Percentiles rank a stretch among this genome's conserved stretches.
Conservation (phyloP, 2,888 invertebrate genomes). For the Calephelis perditalis region DNA sequence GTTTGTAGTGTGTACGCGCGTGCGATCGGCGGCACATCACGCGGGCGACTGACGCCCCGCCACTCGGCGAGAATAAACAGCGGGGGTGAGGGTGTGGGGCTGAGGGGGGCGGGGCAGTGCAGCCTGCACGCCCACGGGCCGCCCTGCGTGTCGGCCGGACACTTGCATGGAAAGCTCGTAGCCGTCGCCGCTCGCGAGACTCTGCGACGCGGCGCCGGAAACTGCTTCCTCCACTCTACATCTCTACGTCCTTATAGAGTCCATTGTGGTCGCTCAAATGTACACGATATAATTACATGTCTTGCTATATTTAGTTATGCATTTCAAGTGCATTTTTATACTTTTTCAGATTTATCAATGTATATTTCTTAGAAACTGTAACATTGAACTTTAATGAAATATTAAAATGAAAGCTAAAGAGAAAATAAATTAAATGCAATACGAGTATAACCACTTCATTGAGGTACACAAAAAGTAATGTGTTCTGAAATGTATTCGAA, state of each 20-base stretch:
- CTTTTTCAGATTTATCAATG: too few relatives aligned
- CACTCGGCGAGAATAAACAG: constrained; percentile 72
- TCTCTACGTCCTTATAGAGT: background rate
- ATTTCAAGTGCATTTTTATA: too few relatives aligned
- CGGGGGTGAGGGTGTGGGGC: constrained; percentile 52
- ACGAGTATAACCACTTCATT: too few relatives aligned
- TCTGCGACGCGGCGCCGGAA: constrained; percentile 20
- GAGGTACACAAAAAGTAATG: too few relatives aligned
- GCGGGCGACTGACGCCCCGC: constrained; percentile 73
- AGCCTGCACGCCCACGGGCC: constrained; percentile 74
- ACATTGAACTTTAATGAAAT: too few relatives aligned
- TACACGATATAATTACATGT: too few relatives aligned
- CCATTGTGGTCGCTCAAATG: too few relatives aligned
- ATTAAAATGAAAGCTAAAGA: too few relatives aligned
- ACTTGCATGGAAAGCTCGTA: constrained; percentile 30
- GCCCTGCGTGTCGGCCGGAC: constrained; percentile 49
- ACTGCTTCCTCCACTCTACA: constrained; percentile 14
- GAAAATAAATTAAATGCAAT: too few relatives aligned
- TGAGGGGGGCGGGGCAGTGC: constrained; percentile 44
- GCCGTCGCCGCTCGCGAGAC: constrained; percentile 21
- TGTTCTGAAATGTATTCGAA: too few relatives aligned
- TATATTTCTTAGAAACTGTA: too few relatives aligned
- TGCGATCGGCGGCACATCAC: constrained; percentile 64
- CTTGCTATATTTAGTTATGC: too few relatives aligned
- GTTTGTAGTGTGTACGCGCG: constrained; percentile 49